These are phyloP conservation scores for Dynastes tityus DNA, from an alignment of 2,888 invertebrate species.

Conservation along the genomic window DNA sequence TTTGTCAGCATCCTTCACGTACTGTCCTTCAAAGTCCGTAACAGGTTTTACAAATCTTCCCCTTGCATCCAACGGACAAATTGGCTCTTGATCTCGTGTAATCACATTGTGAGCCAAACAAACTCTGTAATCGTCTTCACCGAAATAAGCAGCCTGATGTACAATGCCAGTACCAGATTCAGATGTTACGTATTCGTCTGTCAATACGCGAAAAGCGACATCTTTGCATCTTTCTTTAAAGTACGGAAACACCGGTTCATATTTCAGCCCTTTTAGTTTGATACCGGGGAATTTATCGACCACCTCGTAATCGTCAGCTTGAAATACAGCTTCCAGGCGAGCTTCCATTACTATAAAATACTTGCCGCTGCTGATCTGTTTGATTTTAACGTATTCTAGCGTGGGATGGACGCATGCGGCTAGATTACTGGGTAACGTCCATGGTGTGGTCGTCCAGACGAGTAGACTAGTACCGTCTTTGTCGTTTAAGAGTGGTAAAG, in stretches of 20 bases:
- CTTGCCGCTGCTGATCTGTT: constrained; percentile 78
- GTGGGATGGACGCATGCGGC: constrained; percentile 94
- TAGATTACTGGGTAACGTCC: constrained; percentile 98
- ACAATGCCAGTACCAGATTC: constrained; percentile 98
- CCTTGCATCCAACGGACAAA: constrained; percentile 96
- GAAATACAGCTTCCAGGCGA: constrained; percentile 84
- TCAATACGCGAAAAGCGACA: constrained; percentile 88
- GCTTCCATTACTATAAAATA: constrained; percentile 90
- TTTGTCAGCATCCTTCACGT: constrained; percentile 99
- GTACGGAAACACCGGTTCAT: constrained; percentile 93
- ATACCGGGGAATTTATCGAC: constrained; percentile 86
- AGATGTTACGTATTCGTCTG: constrained; percentile 94
- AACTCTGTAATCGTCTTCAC: constrained; percentile 97
- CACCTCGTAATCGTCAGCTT: constrained; percentile 84
- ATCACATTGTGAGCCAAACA: constrained; percentile 86
- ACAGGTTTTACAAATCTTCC: constrained; percentile 91
- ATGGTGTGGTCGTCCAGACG: constrained; percentile 99
- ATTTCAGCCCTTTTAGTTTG: constrained; percentile 84
- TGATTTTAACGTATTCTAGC: constrained; percentile 87
- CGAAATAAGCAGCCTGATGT: constrained; percentile 99
- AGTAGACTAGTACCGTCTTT: constrained; percentile 80
- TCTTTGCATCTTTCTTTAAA: constrained; percentile 76
- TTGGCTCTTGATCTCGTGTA: constrained; percentile 86
- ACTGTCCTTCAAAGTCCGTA: constrained; percentile 88
- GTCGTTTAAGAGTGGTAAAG: constrained; percentile 83